Base-by-base conservation (phyloP, 2,113 vertebrate species). In the Cyphotilapia sp. region DNA sequence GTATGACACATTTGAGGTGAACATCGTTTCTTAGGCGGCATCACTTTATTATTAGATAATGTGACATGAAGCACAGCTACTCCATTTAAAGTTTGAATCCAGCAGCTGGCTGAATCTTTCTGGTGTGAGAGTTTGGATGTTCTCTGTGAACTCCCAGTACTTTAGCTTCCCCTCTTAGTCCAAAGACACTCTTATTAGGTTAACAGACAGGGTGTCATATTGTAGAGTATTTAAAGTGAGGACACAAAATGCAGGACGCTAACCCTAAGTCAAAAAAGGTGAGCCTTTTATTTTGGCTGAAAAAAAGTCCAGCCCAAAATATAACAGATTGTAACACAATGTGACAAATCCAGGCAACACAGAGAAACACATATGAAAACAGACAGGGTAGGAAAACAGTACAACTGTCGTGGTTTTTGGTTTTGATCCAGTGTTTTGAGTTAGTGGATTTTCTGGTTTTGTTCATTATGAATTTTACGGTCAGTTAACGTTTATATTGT, bases 391-490 rank as follows among this genome's bases (percentile, higher is more conserved):
- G 14, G 57, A 61, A 61, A 61, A 61, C 16, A 61, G 2, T 61
- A 61, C 0, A 61, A 19, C 9, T 61, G 9, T 61, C 0, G 0
- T 0, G 29, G 29, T 2, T 2, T 7, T 61, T 11, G 59, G 29
- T 33, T 61, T 61, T 3, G 59, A 11, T 61, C 59, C 29, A 61
- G 29, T 61, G 59, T 63, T 63, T 63, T 63, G 16, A 63, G 29
- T 63, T 63, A 59, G 27, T 59, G 27, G 56, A 59, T 31, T 0
- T 59, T 31, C 1, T 59, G 56, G 27, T 59, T 59, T 59, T 59
- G 1, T 59, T 59, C 27, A 59, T 59, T 59, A 59, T 59, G 56
- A 59, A 59, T 33, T 61, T 61, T 61, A 61, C 0, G 0, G 16
- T 61, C 29, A 10, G 16, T 33, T 61, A 6, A 6, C 1, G 1